Evolutionary conservation across 2,113 vertebrate genomes (phyloP), one percentile per base, ranked within the genome.

Genomic region (Geothlypis trichas): DNA sequence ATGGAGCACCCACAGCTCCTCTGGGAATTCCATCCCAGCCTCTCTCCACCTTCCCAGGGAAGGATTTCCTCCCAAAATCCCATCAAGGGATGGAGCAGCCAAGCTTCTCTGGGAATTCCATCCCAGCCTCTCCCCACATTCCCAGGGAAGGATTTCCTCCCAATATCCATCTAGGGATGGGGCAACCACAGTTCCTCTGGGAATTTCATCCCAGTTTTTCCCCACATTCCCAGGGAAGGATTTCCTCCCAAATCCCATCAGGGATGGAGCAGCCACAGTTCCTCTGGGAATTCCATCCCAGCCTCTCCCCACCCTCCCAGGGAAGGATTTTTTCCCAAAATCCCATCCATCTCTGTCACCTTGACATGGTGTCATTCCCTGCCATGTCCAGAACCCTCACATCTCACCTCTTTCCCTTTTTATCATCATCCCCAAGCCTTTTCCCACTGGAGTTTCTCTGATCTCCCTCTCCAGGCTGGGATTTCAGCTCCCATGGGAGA

Each of bases 271-370:
- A 61, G 54, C 26, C 62, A 3, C 47, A 72, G 49, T 42, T 67
- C 0, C 33, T 58, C 67, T 51, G 35, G 85, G 59, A 35, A 65
- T 35, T 37, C 58, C n/a, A 37, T 33, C 26, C 57, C 85, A 69
- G 33, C 33, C 7, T 13, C 24, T 78, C 23, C 2, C 1, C 24
- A 18, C 42, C 37, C 14, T 66, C 68, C 0, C 37, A 67, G 19
- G 4, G 11, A 73, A 1, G 18, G 3, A 54, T 61, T 89, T 1
- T 19, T 21, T 52, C 62, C 77, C 87, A 46, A 39, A 12, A 30
- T 75, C 69, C n/a, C 62, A 21, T 2, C 37, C 0, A 4, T 0
- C 31, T n/a, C n/a, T n/a, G n/a, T n/a, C n/a, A n/a, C n/a, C n/a
- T n/a, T n/a, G n/a, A n/a, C n/a, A n/a, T n/a, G n/a, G n/a, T n/a